Evolutionary conservation across 2,113 vertebrate genomes (phyloP).

Genomic region (Enhydra lutris): DNA sequence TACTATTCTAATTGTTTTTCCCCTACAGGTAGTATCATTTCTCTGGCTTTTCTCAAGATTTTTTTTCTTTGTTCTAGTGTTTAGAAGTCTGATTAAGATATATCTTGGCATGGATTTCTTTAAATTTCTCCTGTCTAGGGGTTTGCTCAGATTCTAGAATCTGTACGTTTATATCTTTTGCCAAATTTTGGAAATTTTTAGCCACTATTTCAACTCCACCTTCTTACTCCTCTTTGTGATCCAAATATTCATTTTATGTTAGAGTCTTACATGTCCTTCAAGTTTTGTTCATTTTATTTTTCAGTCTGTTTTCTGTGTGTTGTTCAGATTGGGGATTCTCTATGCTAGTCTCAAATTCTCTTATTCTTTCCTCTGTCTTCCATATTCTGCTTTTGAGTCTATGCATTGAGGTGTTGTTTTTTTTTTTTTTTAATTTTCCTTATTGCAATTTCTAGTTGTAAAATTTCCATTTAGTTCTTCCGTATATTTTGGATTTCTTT

Average conservation of each 20-base stretch:
- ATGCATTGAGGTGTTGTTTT: neutral
- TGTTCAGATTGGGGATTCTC: slow-evolving; percentile 27
- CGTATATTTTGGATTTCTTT: slow-evolving; percentile 42
- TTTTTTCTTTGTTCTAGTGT: slow-evolving; percentile 20
- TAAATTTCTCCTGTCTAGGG: neutral
- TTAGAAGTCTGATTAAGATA: slow-evolving; percentile 13
- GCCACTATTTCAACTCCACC: slow-evolving; percentile 3
- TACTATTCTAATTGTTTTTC: neutral
- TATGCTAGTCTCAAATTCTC: neutral
- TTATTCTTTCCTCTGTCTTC: neutral
- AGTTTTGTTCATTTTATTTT: neutral
- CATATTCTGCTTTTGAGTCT: neutral
- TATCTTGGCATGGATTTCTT: neutral
- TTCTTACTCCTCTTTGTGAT: neutral
- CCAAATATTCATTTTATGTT: neutral
- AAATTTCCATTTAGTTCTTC: slow-evolving; percentile 29
- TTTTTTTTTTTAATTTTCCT: neutral
- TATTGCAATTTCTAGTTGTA: slow-evolving; percentile 12
- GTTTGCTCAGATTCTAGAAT: slow-evolving; percentile 9
- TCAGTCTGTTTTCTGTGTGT: neutral
- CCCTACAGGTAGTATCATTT: neutral
- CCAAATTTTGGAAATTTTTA: slow-evolving; percentile 33
- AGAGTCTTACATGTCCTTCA: neutral
- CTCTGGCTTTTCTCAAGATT: neutral
- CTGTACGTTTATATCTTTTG: slow-evolving; percentile 3